Evolutionary conservation across 2,888 invertebrate species (phyloP), one percentile per base, ranked within the genome.

Genomic region (Tetramorium bicarinatum): DNA sequence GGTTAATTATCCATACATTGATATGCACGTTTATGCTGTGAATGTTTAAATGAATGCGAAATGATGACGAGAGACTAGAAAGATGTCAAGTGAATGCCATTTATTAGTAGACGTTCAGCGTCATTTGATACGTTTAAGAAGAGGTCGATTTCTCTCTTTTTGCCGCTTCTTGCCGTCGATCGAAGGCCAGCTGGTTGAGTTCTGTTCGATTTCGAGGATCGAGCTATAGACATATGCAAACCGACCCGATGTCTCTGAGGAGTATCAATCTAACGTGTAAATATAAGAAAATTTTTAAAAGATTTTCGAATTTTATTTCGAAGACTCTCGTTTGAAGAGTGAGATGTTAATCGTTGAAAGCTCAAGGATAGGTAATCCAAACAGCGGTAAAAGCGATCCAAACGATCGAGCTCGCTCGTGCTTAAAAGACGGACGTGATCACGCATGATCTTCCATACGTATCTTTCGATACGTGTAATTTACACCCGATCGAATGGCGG

Each of bases 381-480:
- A 76, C 62, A 41, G 62, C 52, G 52, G 52, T 77, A 81, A 77
- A 62, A 77, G 25, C 64, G 81, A 81, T 80, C 49, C 77, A 2
- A 21, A 25, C 59, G 72, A 62, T 79, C 71, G 71, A 34, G 47
- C 79, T 62, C 21, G 54, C 76, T 76, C 77, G 52, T 44, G 62
- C 81, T 41, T 62, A 77, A 49, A 81, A 77, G 77, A 77, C 54
- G 61, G 62, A 34, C 79, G 44, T 56, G 56, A 79, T 59, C 25
- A 56, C 54, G 77, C 66, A 54, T 54, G 49, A 38, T 64, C 66
- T 29, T n/a, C 41, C 76, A 34, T 6, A 15, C 21, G 64, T 64
- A 41, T 25, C 25, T 8, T 44, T 15, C 21, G 34, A 59, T 47
- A 67, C 66, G 25, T 29, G 47, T 79, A 71, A 79, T 79, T 71